phyloP scores from a whole-genome alignment of 2,888 invertebrate genomes.

The Chymomyza procnemis region DNA sequence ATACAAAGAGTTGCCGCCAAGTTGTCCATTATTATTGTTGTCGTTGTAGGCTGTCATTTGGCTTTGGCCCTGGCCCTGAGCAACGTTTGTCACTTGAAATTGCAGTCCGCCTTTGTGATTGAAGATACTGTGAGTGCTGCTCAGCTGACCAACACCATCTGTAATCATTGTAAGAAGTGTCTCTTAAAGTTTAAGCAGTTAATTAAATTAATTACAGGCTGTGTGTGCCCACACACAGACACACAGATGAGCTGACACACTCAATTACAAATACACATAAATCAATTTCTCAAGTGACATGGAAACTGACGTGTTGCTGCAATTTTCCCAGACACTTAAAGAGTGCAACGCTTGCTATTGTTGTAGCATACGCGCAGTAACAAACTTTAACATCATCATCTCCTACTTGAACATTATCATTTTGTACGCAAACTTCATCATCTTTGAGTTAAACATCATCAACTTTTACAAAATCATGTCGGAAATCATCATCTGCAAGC shows the following conservation, averaged over 20 bases:
- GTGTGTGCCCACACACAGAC: slow-evolving; percentile 27
- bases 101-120: slow-evolving; percentile 85
- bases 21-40: slow-evolving; percentile 37
- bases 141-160: slow-evolving; percentile 79
- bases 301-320: not conserved
- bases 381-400: not conserved
- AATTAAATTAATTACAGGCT: slow-evolving; percentile 66
- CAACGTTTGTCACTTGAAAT: slow-evolving; percentile 76
- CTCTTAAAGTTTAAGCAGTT: slow-evolving; percentile 41
- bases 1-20: slow-evolving; percentile 46
- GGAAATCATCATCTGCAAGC: not conserved
- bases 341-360: not conserved
- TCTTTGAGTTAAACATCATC: not conserved
- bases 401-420: not conserved
- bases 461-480: too few relatives aligned
- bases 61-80: slow-evolving; percentile 45
- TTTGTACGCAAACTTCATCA: not conserved
- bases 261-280: slow-evolving; percentile 1
- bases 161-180: slow-evolving; percentile 31
- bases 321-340: not conserved
- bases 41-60: slow-evolving; percentile 24
- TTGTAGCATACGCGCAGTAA: not conserved
- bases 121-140: slow-evolving; percentile 83
- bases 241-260: too few relatives aligned
- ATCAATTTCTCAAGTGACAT: not conserved